These are phyloP conservation scores for Grantiella picta DNA, from an alignment of 2,113 vertebrate species.

Conservation along the genomic window DNA sequence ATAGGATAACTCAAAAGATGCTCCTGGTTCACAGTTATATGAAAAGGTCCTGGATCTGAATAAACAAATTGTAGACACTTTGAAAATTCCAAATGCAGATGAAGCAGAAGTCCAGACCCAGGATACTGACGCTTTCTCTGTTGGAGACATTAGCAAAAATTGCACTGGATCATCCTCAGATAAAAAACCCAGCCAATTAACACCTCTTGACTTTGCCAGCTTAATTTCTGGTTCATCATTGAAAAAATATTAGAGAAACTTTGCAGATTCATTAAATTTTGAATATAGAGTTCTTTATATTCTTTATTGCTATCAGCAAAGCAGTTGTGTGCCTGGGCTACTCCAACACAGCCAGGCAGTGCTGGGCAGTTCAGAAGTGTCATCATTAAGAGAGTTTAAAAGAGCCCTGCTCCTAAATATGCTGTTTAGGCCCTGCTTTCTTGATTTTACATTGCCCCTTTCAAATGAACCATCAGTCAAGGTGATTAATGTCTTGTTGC, in stretches of 20 bases:
- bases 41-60: background rate
- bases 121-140: background rate
- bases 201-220: background rate
- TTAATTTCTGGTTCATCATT: background rate
- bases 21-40: background rate
- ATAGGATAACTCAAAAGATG: background rate
- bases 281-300: background rate
- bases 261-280: background rate
- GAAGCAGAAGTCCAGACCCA: background rate
- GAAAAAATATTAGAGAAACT: background rate
- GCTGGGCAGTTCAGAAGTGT: background rate
- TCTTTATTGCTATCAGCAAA: background rate
- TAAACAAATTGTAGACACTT: background rate
- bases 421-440: background rate
- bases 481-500: background rate
- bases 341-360: background rate
- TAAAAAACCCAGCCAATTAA: background rate
- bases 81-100: background rate
- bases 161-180: background rate
- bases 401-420: background rate
- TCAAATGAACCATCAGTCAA: background rate
- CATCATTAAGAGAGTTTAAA: background rate
- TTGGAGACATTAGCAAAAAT: background rate
- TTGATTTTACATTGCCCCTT: background rate
- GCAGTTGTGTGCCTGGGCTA: background rate